Base-by-base conservation (phyloP, 2,113 vertebrate species). In the Paedocypris sp. region DNA sequence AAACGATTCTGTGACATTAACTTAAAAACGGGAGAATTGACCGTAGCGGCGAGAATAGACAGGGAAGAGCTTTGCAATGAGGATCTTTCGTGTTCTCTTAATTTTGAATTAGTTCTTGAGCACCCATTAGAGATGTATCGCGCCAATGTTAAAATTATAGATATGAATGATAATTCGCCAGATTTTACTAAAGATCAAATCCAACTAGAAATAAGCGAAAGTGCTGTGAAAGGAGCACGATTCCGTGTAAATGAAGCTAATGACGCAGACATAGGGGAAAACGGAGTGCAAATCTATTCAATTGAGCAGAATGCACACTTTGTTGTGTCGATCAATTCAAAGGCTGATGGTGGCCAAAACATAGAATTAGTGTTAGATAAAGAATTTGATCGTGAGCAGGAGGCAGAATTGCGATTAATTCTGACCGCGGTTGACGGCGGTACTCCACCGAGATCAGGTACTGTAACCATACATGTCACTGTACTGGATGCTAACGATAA, bases 141-240 rank as follows among this genome's bases (percentile, higher is more conserved):
- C 77, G 41, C 77, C 6, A 13, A 2, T 18, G 52, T 86, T 10
- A 65, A 73, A 32, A 69, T 87, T 23, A 68, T 77, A 42, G 85
- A 87, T 61, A 61, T 86, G 46, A 87, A 87, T 59, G 86, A 87
- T 50, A 82, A 86, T 54, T 12, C 52, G 2, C 83, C 85, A 4
- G 45, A 9, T n/a, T 87, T 87, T 66, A 5, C 6, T 1, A 74
- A 70, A 29, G 42, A 32, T 3, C 33, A 11, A 0, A 72, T 78
- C 12, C 19, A 68, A 7, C 43, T 86, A 6, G 75, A 82, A 42
- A 80, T 82, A 4, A 52, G 22, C 15, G 83, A 87, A 52, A 78
- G 59, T 0, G 58, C 78, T 2, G 47, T 26, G 20, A 68, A 73
- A 2, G 79, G 79, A 2, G 61, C 69, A 4, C 38, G 63, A 6